Evolutionary conservation across 2,888 invertebrate species (phyloP).

Genomic region (Acholoe squamosa): DNA sequence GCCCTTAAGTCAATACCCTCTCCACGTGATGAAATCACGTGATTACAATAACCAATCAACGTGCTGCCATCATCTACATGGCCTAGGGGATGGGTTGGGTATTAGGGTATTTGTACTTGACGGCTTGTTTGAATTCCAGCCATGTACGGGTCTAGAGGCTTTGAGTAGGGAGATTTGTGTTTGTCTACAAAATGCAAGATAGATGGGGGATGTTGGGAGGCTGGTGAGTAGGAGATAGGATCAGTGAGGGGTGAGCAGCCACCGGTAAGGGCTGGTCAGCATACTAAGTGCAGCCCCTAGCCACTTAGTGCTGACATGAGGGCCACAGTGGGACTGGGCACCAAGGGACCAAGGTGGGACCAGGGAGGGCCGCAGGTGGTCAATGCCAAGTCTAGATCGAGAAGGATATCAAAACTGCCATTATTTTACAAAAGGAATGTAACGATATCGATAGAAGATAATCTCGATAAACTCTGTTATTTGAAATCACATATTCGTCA

Average conservation of each 20-base stretch:
- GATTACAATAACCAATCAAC: slow-evolving; percentile 41
- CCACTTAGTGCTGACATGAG: slow-evolving; percentile 33
- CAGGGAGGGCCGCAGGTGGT: neutral
- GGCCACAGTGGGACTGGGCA: neutral
- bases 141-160: neutral
- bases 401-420: too few species aligned
- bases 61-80: neutral
- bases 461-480: too few species aligned
- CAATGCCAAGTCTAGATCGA: neutral
- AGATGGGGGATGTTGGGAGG: neutral
- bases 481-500: too few species aligned
- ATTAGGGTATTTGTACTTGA: neutral
- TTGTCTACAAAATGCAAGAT: neutral
- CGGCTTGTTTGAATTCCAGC: neutral
- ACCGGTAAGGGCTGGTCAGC: neutral
- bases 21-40: slow-evolving; percentile 33
- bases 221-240: neutral
- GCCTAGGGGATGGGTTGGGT: neutral
- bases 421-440: too few species aligned
- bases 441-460: too few species aligned
- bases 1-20: slow-evolving; percentile 24
- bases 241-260: neutral
- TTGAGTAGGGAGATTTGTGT: neutral
- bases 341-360: neutral
- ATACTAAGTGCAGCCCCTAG: neutral